phyloP scores from a whole-genome alignment of 1,140 invertebrate genomes.

The Mamestra configurata region DNA sequence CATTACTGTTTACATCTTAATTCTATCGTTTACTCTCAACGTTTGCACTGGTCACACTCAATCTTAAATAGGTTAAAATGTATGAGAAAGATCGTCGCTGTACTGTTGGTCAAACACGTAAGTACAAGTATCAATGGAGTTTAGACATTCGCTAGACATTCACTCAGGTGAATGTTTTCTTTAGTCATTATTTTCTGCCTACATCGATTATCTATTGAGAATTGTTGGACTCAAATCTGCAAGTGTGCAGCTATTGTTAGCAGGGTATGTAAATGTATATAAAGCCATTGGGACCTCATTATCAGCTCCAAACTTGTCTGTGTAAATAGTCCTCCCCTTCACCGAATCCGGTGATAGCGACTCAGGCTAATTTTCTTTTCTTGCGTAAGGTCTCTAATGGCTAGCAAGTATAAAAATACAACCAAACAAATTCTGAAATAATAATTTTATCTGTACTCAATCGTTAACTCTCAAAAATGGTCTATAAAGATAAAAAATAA shows the following conservation, averaged over 20 bases:
- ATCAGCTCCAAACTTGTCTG: too few relatives aligned
- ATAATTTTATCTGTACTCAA: too few relatives aligned
- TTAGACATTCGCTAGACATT: slow-evolving; percentile 13
- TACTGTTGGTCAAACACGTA: background rate
- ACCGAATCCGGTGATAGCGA: too few relatives aligned
- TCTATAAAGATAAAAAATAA: too few relatives aligned
- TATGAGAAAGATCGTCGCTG: background rate
- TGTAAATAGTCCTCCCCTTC: too few relatives aligned
- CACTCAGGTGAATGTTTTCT: background rate
- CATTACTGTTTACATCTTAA: slow-evolving; percentile 7
- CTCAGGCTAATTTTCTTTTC: too few relatives aligned
- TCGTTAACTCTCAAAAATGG: too few relatives aligned
- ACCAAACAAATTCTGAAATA: too few relatives aligned
- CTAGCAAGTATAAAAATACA: too few relatives aligned
- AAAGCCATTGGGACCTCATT: too few relatives aligned
- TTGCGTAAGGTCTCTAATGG: too few relatives aligned
- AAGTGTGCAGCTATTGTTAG: background rate
- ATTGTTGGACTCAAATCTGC: background rate
- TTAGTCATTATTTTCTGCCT: background rate
- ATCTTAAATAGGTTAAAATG: slow-evolving; percentile 45
- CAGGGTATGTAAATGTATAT: background rate
- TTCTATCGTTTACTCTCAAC: slow-evolving; percentile 24
- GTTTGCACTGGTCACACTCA: slow-evolving; percentile 40
- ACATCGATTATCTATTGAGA: slow-evolving; percentile 5
- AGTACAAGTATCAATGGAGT: background rate